Base-by-base conservation (phyloP, 2,797 vertebrate species). In the Heteromormyrus szaboi region DNA sequence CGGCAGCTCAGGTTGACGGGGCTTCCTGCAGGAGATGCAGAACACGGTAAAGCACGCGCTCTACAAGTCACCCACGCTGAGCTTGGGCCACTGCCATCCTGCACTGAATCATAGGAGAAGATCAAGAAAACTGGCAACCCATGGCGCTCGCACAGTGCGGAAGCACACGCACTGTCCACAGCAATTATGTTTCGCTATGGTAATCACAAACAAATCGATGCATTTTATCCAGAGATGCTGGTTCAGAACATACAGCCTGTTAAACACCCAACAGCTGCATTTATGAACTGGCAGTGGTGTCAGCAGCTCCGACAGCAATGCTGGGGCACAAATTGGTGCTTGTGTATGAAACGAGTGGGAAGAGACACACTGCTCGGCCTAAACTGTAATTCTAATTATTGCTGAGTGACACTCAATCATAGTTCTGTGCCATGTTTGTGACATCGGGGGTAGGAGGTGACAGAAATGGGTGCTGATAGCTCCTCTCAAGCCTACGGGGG, bases 1-100 rank as follows among this genome's bases (percentile, higher is more conserved):
- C 96, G 94, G 95, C 98, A 99, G 41, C 98, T 99, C 92, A 99
- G 94, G 95, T 99, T 99, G 92, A 98, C 95, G 2, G 96, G 96
- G 92, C 94, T 94, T 0, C 98, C 98, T 99, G 96, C 92, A 68
- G 88, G 90, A 88, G 89, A 92, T 46, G 76, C 87, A 88, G 56
- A 90, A 54, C 85, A 89, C 53, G 90, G 50, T 89, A 84, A 81
- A 48, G 22, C 11, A 11, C 14, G 11, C 46, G 22, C 44, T 84
- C 50, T 51, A n/a, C 81, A 29, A 9, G 2, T 48, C 19, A 22
- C 81, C 46, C 44, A 22, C 11, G 48, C 22, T 25, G 17, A 46
- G 8, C 48, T 48, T 41, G 33, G 68, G 7, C 88, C 46, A 46
- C 14, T 54, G 41, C 22, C 83, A 88, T 85, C 89, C 1, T 22